These are phyloP conservation scores for Phrynosoma platyrhinos DNA, from an alignment of 2,113 vertebrate genomes.

Conservation along the genomic window DNA sequence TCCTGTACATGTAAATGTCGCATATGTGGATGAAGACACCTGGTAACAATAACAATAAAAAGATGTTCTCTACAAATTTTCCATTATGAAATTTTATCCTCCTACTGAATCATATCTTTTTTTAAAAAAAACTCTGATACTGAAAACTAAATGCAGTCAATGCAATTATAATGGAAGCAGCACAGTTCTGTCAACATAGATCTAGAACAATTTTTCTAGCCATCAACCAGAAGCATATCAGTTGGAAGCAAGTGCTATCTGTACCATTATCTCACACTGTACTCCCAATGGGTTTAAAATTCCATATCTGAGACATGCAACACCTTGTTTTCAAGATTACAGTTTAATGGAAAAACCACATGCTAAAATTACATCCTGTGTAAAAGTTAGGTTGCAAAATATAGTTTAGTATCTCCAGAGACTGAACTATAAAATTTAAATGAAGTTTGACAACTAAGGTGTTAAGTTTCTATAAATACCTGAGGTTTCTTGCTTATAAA, in stretches of 20 bases:
- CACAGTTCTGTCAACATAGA: constrained; percentile 41
- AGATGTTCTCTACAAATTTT: not conserved
- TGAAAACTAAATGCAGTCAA: not conserved
- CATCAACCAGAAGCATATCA: constrained; percentile 53
- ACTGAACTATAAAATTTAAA: constrained; percentile 16
- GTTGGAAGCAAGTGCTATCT: constrained; percentile 49
- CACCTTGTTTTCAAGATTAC: not conserved
- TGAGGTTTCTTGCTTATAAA: not conserved
- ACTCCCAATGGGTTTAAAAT: constrained; percentile 46
- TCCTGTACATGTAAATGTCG: not conserved
- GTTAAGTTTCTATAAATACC: not conserved
- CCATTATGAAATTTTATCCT: not conserved
- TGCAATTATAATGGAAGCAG: constrained; percentile 48
- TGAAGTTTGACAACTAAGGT: not conserved
- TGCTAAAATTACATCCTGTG: not conserved
- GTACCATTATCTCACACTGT: constrained; percentile 52
- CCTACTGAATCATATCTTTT: not conserved
- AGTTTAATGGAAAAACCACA: not conserved
- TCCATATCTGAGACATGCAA: constrained; percentile 46
- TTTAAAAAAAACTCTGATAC: not conserved
- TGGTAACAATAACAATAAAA: not conserved
- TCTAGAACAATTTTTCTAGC: constrained; percentile 49
- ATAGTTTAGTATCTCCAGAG: not conserved
- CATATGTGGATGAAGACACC: not conserved
- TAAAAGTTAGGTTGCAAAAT: not conserved